Base-by-base conservation (phyloP, 2,797 vertebrate species). In the Coregonus sp. region DNA sequence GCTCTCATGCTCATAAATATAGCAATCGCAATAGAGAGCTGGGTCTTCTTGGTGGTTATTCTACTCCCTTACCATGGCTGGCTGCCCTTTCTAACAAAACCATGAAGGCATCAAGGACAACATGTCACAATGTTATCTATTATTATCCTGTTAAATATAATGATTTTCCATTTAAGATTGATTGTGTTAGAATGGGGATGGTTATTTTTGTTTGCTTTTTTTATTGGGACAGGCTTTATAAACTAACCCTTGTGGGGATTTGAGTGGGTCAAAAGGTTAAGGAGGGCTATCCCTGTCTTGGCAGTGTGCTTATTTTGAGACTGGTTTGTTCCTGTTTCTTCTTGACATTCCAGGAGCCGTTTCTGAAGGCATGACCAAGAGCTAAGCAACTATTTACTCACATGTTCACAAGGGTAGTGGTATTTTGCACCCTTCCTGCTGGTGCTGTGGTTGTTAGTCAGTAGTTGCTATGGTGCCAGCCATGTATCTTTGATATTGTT, bases 1-100 rank as follows among this genome's bases (percentile, higher is more conserved):
- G 75, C 75, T 81, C 81, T 83, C 86, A 86, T 83, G 84, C 84
- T 79, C 52, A 37, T 86, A 87, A 87, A 89, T 89, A 82, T 90
- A 91, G 83, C 84, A 68, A 66, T 63, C 75, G 76, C 75, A 50
- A 80, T 72, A 37, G 74, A 84, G 82, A 71, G 74, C n/a, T 74
- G 80, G 72, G 40, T 68, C 61, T 70, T 83, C 5, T 78, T 79
- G 35, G 20, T 14, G 33, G 78, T 73, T 71, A 40, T 67, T 85
- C 59, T 54, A 66, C 73, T 84, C 56, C 18, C 68, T 77, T 66
- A 56, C 76, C 76, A 76, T 84, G 75, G 31, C 75, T 80, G 77
- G 78, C 67, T 7, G 78, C 83, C 70, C 79, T 71, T 70, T 74
- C 65, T 65, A 9, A 65, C 52, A 31, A 50, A 72, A 20, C 11